Conservation (phyloP, 2,113 vertebrate genomes). For the Amazona vittata region DNA sequence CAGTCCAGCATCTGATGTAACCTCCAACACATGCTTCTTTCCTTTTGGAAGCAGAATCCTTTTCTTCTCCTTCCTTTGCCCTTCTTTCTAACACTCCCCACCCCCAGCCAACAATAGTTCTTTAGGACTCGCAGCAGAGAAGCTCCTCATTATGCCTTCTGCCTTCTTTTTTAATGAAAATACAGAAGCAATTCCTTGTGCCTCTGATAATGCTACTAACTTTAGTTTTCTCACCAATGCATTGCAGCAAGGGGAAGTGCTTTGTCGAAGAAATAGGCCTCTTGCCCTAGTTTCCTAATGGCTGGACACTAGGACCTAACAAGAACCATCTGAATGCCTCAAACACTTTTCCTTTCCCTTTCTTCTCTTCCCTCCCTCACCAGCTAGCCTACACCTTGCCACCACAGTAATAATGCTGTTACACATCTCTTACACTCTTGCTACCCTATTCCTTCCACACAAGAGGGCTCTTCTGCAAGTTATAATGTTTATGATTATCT, state of each 20-base stretch:
- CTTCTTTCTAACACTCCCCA: neutral
- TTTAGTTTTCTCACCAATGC: neutral
- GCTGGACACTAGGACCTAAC: neutral
- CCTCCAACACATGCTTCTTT: neutral
- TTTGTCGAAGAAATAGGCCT: neutral
- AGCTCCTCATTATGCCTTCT: neutral
- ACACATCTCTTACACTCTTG: neutral
- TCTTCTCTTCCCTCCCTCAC: neutral
- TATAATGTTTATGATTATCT: neutral
- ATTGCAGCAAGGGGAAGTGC: neutral
- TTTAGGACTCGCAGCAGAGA: neutral
- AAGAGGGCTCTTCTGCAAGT: neutral
- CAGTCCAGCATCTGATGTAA: neutral
- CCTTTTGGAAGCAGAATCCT: neutral
- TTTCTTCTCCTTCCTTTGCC: neutral
- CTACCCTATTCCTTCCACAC: neutral
- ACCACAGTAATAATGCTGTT: neutral
- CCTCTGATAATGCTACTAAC: neutral
- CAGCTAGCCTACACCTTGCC: neutral
- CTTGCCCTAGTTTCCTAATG: neutral
- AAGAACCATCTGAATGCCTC: neutral
- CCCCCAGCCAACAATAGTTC: neutral
- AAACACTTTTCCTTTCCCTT: neutral
- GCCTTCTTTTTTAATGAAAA: neutral
- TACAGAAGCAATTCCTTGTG: neutral